These are phyloP conservation scores for Triplophysa rosa DNA, from an alignment of 2,113 vertebrate species.

Conservation along the genomic window DNA sequence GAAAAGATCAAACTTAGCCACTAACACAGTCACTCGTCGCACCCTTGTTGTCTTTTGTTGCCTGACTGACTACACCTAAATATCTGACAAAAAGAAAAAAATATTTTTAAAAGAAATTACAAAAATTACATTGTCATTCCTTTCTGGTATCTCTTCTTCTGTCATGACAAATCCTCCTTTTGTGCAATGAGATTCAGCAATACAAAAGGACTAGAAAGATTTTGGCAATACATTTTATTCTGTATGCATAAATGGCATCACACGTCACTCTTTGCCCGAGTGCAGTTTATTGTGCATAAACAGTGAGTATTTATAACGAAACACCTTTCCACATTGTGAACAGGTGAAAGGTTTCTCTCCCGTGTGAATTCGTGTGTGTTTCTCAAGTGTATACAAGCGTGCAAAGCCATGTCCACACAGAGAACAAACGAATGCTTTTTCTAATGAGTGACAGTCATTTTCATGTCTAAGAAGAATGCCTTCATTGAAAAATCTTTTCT, in stretches of 20 bases:
- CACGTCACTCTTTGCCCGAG: background rate
- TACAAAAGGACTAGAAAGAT: background rate
- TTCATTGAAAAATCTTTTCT: background rate
- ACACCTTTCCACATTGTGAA: constrained; percentile 15
- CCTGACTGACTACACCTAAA: no score
- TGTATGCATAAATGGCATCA: background rate
- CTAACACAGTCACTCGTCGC: no score
- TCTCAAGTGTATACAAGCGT: background rate
- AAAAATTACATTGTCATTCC: no score
- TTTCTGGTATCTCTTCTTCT: no score
- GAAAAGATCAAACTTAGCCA: no score
- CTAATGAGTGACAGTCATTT: constrained; percentile 5
- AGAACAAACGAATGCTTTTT: background rate
- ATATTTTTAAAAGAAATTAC: no score
- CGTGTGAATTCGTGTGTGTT: constrained; percentile 36
- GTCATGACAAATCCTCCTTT: no score
- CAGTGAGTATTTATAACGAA: background rate
- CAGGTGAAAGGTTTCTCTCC: constrained; percentile 36
- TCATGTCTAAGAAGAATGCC: background rate
- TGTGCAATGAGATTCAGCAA: no score
- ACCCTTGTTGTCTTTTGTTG: no score
- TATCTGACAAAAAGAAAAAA: no score
- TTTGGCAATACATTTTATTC: background rate
- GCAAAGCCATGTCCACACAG: constrained; percentile 35
- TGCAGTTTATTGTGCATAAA: background rate